Evolutionary conservation across 92 coral and sea anemone species (phyloP).

Genomic region (Actinernus sp.): DNA sequence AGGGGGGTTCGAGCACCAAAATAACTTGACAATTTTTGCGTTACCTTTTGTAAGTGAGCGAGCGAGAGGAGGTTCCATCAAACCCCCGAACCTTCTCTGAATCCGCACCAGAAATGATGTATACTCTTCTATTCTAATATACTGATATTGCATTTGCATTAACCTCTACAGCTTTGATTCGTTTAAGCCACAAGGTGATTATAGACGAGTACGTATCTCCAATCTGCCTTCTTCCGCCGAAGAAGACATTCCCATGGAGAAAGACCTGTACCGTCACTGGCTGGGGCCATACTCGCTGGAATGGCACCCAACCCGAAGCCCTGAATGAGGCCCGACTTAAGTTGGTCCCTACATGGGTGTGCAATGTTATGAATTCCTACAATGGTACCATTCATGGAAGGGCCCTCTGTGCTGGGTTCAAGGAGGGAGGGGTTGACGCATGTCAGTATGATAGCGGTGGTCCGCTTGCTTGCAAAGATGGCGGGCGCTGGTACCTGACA

Average conservation of each 20-base stretch:
- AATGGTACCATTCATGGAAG: slow-evolving; percentile 87
- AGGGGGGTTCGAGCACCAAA: no score
- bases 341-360: slow-evolving; percentile 76
- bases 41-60: no score
- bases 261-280: slow-evolving; percentile 79
- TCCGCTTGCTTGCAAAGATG: slow-evolving; percentile 75
- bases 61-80: no score
- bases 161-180: slow-evolving; percentile 89
- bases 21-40: no score
- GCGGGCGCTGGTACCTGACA: slow-evolving; percentile 78
- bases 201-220: slow-evolving; percentile 60
- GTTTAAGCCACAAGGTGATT: slow-evolving; percentile 44
- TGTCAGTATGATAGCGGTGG: slow-evolving; percentile 99
- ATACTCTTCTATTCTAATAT: no score
- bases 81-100: no score
- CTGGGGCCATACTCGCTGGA: slow-evolving; percentile 83
- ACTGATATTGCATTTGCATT: no score
- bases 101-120: no score
- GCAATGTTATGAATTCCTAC: slow-evolving; percentile 78
- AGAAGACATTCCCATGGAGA: slow-evolving; percentile 68
- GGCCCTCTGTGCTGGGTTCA: slow-evolving; percentile 94
- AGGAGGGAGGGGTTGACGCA: slow-evolving; percentile 90
- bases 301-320: slow-evolving; percentile 70
- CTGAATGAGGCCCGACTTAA: slow-evolving; percentile 83
- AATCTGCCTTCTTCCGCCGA: slow-evolving; percentile 72